A percentile compares a stretch with the other conserved stretches of the same genome.
These are phyloP conservation scores for Cochlearius cochlearius DNA, from an alignment of 2,113 vertebrate genomes.

Conservation along the genomic window DNA sequence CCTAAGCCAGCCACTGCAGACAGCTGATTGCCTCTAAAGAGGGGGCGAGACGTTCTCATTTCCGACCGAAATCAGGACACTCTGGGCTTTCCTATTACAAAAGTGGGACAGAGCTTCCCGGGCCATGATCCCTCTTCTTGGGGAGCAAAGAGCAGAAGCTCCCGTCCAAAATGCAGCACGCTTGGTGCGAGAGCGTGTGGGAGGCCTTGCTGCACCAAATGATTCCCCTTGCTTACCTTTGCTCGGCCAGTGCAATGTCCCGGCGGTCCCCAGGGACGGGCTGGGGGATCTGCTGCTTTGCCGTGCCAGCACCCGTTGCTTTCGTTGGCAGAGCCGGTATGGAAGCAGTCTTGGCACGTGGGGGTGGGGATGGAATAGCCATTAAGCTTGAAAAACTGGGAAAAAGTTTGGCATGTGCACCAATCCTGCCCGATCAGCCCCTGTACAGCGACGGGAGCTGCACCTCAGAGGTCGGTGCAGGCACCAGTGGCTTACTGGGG, in stretches of 20 bases:
- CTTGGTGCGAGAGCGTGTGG: not conserved
- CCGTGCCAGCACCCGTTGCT: not conserved
- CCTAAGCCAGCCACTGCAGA: not conserved
- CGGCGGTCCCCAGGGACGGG: not conserved
- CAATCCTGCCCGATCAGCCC: not conserved
- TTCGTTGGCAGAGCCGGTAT: not conserved
- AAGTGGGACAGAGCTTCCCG: not conserved
- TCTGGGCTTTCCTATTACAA: not conserved
- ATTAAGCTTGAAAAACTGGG: not conserved
- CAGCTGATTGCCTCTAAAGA: not conserved
- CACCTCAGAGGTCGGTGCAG: rapidly evolving
- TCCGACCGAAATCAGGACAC: not conserved
- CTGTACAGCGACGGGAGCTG: not conserved
- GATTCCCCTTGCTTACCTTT: not conserved
- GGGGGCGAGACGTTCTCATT: not conserved
- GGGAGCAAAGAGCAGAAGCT: not conserved
- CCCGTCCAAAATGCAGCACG: not conserved
- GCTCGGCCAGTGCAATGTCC: not conserved
- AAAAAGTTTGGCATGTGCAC: not conserved
- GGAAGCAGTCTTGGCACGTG: not conserved
- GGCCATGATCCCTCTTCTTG: rapidly evolving
- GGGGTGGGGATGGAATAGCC: not conserved
- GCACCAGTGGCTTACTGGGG: not conserved
- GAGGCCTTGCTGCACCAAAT: not conserved
- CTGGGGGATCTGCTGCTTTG: not conserved